Evolutionary conservation across 2,797 vertebrate species (phyloP), one percentile per base, ranked within the genome.

Genomic region (Pyrocephalus nanus): DNA sequence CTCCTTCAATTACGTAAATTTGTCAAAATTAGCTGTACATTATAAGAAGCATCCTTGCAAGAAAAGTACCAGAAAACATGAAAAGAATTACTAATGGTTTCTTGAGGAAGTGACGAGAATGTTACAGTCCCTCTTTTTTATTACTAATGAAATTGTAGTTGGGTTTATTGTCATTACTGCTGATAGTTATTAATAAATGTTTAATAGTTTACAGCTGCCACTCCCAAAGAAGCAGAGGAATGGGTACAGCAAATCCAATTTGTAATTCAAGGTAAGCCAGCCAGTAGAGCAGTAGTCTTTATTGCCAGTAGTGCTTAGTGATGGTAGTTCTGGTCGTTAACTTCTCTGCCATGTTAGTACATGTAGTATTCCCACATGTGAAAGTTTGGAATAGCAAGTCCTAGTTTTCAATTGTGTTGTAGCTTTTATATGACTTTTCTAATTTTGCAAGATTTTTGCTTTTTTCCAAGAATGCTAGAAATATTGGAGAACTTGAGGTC

Each of bases 201-300:
- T 95, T 94, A 95, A 95, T 97, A 99, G 99, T 99, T 99, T 97
- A 98, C 99, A 97, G 99, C 99, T 93, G 97, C 98, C 96, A 98
- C 98, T 72, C 97, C 95, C 88, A 99, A 98, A 96, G 99, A 99
- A 96, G 99, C 99, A 8, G 98, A 99, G 85, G 98, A 99, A 95
- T 99, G 99, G 99, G 98, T 99, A 93, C 98, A 99, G 96, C 98
- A 98, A 96, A 98, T 99, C 88, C 98, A 98, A 97, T 99, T 99
- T 98, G 98, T 99, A 82, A 97, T 99, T 95, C 99, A 96, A 99
- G 99, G 99, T 99, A 98, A 98, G 96, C 22, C 66, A 82, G 26
- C 69, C 64, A 23, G 26, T 65, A 79, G 54, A 89, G 79, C 23
- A 43, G 34, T 66, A 76, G 16, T 54, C 55, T 87, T 81, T 72